phyloP scores from a whole-genome alignment of 2,888 invertebrate genomes.

The Ichneumoninae sp. region DNA sequence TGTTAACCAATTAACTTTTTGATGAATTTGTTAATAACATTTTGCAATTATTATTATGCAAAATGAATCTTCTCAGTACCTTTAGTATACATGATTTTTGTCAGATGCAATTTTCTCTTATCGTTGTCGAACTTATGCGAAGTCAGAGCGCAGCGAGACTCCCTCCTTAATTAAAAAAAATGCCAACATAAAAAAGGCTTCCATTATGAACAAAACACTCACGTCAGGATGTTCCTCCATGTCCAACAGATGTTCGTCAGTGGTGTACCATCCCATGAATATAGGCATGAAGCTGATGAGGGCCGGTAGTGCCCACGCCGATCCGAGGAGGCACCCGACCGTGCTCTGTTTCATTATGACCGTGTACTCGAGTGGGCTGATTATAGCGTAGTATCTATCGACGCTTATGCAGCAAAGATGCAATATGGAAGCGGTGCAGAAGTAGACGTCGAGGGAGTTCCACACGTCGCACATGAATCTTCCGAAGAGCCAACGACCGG shows the following conservation, averaged over 20 bases:
- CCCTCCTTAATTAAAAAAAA: too few species aligned
- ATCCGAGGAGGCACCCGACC: slow-evolving; percentile 86
- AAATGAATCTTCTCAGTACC: too few species aligned
- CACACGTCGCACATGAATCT: slow-evolving; percentile 96
- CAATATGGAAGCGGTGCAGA: slow-evolving; percentile 95
- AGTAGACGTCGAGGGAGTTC: slow-evolving; percentile 97
- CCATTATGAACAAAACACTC: not conserved
- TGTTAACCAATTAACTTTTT: too few species aligned
- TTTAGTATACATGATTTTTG: too few species aligned
- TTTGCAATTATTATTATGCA: too few species aligned
- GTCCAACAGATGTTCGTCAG: slow-evolving; percentile 86
- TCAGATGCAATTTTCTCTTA: too few species aligned
- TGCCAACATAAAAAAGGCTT: too few species aligned
- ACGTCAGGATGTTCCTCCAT: slow-evolving; percentile 88
- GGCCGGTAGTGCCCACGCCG: slow-evolving; percentile 87
- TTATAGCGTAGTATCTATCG: slow-evolving; percentile 96
- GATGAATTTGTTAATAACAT: too few species aligned
- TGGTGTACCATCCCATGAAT: slow-evolving; percentile 89
- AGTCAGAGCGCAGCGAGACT: too few species aligned
- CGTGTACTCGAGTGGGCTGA: slow-evolving; percentile 96
- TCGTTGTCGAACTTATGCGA: too few species aligned
- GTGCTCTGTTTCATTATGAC: slow-evolving; percentile 95
- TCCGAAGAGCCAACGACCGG: slow-evolving; percentile 96
- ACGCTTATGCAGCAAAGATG: slow-evolving; percentile 98
- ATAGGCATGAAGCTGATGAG: slow-evolving; percentile 88